phyloP scores from a whole-genome alignment of 2,888 invertebrate genomes.

The Thymelicus acteon region DNA sequence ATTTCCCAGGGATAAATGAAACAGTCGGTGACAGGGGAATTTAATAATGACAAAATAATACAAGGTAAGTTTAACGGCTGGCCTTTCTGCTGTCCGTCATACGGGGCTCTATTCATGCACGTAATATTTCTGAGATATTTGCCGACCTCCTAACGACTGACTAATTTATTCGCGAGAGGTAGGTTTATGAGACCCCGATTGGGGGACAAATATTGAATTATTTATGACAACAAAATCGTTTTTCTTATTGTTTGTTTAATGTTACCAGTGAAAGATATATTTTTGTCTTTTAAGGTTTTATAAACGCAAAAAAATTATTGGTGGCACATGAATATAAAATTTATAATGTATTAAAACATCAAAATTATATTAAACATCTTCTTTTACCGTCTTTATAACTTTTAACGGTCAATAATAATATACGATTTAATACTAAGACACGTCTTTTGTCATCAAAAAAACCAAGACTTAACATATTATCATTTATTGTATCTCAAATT shows the following conservation, averaged over 20 bases:
- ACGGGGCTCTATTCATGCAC: slow-evolving; percentile 80
- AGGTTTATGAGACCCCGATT: slow-evolving; percentile 41
- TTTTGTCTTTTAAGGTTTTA: background rate
- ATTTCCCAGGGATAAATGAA: slow-evolving; percentile 81
- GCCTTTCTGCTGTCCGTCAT: slow-evolving; percentile 84
- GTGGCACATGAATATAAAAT: background rate
- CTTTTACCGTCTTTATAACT: background rate
- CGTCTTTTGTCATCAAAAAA: slow-evolving; percentile 21
- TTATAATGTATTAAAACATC: background rate
- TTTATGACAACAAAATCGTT: slow-evolving; percentile 7
- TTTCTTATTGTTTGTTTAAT: slow-evolving; percentile 4
- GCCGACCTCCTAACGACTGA: slow-evolving; percentile 77
- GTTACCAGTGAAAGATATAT: background rate
- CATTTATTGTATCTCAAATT: slow-evolving; percentile 38
- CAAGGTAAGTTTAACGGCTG: slow-evolving; percentile 80
- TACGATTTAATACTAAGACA: background rate
- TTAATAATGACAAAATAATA: slow-evolving; percentile 86
- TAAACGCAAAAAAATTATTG: background rate
- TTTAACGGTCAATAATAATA: slow-evolving; percentile 15
- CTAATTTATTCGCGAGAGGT: slow-evolving; percentile 72
- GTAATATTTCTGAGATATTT: slow-evolving; percentile 80
- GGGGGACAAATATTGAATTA: slow-evolving; percentile 26
- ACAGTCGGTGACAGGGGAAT: slow-evolving; percentile 80
- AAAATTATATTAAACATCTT: background rate
- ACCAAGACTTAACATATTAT: slow-evolving; percentile 22